These are phyloP conservation scores for Pseudobourletiella spinata DNA, from an alignment of 1,140 invertebrate genomes.

Conservation along the genomic window DNA sequence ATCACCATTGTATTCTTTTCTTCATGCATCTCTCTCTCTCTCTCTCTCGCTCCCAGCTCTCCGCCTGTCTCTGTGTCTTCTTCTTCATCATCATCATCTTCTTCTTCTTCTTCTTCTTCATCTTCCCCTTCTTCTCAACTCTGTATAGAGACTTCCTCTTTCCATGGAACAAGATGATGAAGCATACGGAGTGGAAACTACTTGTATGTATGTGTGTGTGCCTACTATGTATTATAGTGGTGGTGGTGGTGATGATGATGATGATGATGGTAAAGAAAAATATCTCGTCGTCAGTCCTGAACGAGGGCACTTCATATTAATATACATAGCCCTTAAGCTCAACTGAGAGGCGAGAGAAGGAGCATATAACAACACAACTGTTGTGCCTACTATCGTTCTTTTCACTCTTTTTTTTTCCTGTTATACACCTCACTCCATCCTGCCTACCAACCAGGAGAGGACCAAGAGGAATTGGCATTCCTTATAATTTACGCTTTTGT, in stretches of 20 bases:
- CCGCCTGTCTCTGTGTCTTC: too few relatives aligned
- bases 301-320: not conserved
- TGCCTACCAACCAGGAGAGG: not conserved
- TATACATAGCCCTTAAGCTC: too few relatives aligned
- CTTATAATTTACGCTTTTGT: constrained; percentile 4
- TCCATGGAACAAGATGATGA: too few relatives aligned
- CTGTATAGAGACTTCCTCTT: too few relatives aligned
- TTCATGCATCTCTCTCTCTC: not conserved
- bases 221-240: too few relatives aligned
- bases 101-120: not conserved
- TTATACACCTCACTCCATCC: not conserved
- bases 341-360: too few relatives aligned
- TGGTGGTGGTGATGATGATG: not conserved
- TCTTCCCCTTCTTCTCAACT: not conserved
- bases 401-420: not conserved
- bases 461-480: constrained; percentile 1
- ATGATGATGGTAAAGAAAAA: not conserved
- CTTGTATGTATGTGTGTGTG: not conserved
- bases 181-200: too few relatives aligned
- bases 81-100: not conserved
- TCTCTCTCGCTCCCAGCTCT: not conserved
- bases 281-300: not conserved
- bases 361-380: constrained; percentile 10
- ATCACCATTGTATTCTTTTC: constrained; percentile 6
- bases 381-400: not conserved